These are phyloP conservation scores for Physeter macrocephalus DNA, from an alignment of 2,113 vertebrate species.

Conservation along the genomic window DNA sequence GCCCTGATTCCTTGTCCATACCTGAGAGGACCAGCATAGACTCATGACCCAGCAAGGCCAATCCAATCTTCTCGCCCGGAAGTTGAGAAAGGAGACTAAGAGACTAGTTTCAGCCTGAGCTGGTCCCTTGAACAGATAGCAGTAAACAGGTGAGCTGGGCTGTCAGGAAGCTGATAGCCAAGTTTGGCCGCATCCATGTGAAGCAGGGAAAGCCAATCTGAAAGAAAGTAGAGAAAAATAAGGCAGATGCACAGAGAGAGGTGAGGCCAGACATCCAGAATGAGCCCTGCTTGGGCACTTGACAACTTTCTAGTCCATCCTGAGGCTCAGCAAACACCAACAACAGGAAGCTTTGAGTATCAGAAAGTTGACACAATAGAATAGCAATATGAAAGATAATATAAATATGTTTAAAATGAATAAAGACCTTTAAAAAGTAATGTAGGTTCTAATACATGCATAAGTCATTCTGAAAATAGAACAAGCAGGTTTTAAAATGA, in stretches of 20 bases:
- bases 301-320: background rate
- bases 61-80: background rate
- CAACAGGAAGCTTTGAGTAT: background rate
- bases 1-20: background rate
- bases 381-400: background rate
- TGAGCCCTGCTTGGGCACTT: background rate
- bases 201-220: background rate
- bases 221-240: background rate
- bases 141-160: background rate
- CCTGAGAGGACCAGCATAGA: background rate
- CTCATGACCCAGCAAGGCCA: background rate
- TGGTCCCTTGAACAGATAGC: background rate
- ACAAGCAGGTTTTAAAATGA: background rate
- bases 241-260: background rate
- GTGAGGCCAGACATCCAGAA: background rate
- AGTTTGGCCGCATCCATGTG: background rate
- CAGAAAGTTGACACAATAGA: background rate
- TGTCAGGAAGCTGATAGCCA: background rate
- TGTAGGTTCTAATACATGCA: background rate
- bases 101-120: background rate
- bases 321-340: background rate
- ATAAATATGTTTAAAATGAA: background rate
- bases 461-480: background rate
- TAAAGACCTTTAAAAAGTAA: conserved; percentile 12
- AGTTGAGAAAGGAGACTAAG: background rate